phyloP scores from a whole-genome alignment of 2,888 invertebrate genomes.

The Chydorus sphaericus region DNA sequence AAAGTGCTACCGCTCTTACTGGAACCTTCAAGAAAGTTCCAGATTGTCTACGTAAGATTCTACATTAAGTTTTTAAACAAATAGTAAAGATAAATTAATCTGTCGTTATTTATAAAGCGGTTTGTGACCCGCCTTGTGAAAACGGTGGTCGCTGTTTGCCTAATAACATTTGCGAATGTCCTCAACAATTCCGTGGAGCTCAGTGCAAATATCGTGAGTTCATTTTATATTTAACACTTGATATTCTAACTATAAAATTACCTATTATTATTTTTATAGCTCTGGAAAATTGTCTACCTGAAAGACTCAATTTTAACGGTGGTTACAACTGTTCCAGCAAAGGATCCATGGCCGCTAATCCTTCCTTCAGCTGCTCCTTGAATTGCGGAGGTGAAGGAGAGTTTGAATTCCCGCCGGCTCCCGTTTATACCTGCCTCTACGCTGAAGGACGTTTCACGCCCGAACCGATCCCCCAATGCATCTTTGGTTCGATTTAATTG shows the following conservation, averaged over 20 bases:
- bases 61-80: background rate
- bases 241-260: no score
- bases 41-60: slow-evolving; percentile 22
- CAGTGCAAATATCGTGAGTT: slow-evolving; percentile 51
- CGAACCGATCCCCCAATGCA: slow-evolving; percentile 53
- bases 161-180: slow-evolving; percentile 62
- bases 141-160: slow-evolving; percentile 71
- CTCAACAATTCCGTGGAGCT: slow-evolving; percentile 49
- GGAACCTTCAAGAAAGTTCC: slow-evolving; percentile 15
- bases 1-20: background rate
- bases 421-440: slow-evolving; percentile 49
- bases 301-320: slow-evolving; percentile 57
- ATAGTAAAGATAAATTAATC: background rate
- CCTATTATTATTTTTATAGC: no score
- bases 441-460: slow-evolving; percentile 49
- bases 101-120: slow-evolving; percentile 31
- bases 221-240: no score
- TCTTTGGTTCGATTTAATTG: slow-evolving; percentile 12
- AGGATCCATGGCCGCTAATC: slow-evolving; percentile 28
- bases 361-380: slow-evolving; percentile 44
- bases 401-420: slow-evolving; percentile 44
- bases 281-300: slow-evolving; percentile 41
- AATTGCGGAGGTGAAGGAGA: slow-evolving; percentile 49
- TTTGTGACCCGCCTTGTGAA: slow-evolving; percentile 53
- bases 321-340: slow-evolving; percentile 54